A percentile compares a stretch with the other conserved stretches of the same genome.
Conservation (phyloP, 2,888 invertebrate genomes). For the Polydrusus cervinus region DNA sequence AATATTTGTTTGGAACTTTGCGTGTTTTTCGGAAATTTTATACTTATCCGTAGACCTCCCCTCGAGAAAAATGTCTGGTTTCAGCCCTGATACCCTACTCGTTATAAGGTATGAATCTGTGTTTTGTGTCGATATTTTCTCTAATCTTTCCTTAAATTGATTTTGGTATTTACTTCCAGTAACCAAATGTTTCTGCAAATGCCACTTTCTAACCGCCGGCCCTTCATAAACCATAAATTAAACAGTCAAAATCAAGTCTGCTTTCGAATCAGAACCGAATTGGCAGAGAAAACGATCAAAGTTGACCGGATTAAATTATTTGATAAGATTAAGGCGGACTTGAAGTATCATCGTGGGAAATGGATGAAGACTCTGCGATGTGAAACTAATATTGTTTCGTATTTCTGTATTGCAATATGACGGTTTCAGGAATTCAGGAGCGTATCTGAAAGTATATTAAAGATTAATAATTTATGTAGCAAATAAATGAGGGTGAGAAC, state of each 20-base stretch:
- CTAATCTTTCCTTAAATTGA: too few relatives aligned
- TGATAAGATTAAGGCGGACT: constrained; percentile 19
- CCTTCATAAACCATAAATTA: too few relatives aligned
- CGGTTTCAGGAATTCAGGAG: not conserved
- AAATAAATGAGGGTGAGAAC: not conserved
- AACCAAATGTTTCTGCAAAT: too few relatives aligned
- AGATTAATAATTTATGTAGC: not conserved
- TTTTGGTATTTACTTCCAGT: too few relatives aligned
- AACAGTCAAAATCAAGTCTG: not conserved
- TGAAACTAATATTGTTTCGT: constrained; percentile 11
- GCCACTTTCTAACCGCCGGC: too few relatives aligned
- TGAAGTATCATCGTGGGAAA: constrained; percentile 14
- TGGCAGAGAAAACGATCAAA: constrained; percentile 13
- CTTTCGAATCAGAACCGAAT: constrained; percentile 1
- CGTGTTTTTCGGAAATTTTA: too few relatives aligned
- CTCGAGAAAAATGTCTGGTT: too few relatives aligned
- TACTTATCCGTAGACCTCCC: too few relatives aligned
- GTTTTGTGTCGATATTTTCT: too few relatives aligned
- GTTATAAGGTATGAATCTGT: too few relatives aligned
- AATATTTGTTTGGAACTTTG: too few relatives aligned
- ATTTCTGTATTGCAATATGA: constrained; percentile 1
- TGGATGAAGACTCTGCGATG: constrained; percentile 4
- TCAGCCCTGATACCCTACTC: too few relatives aligned
- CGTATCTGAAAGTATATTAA: not conserved
- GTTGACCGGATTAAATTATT: constrained; percentile 18